phyloP scores from a whole-genome alignment of 2,797 vertebrate genomes.

The Pyrocephalus nanus region DNA sequence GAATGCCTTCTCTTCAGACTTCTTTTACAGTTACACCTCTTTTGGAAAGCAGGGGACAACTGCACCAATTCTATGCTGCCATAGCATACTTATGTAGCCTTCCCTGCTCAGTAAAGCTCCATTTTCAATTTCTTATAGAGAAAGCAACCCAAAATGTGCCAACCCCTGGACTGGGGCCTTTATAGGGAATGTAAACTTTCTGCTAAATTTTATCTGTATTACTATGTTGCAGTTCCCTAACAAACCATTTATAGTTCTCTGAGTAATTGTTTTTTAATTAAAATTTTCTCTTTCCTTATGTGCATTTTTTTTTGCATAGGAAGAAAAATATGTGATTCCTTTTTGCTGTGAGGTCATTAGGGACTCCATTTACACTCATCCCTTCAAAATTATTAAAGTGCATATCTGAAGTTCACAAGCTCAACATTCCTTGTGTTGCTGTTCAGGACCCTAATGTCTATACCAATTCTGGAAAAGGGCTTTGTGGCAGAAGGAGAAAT shows the following conservation, averaged over 20 bases:
- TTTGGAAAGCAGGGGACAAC: not conserved
- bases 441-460: not conserved
- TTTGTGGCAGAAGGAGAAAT: not conserved
- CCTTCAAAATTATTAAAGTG: not conserved
- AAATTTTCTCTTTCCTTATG: not conserved
- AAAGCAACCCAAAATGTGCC: not conserved
- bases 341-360: not conserved
- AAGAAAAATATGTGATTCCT: not conserved
- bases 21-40: not conserved
- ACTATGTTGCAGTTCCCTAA: not conserved
- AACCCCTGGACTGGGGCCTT: not conserved
- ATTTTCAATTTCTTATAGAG: not conserved
- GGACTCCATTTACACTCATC: not conserved
- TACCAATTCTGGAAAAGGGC: not conserved
- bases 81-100: not conserved
- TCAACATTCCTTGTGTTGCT: not conserved
- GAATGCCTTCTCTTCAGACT: not conserved
- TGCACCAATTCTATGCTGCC: not conserved
- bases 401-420: not conserved
- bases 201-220: not conserved
- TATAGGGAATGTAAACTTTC: not conserved
- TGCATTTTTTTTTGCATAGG: not conserved
- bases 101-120: not conserved
- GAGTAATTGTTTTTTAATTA: not conserved
- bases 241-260: not conserved